phyloP scores from a whole-genome alignment of 2,113 vertebrate genomes.

The Azemiops feae region DNA sequence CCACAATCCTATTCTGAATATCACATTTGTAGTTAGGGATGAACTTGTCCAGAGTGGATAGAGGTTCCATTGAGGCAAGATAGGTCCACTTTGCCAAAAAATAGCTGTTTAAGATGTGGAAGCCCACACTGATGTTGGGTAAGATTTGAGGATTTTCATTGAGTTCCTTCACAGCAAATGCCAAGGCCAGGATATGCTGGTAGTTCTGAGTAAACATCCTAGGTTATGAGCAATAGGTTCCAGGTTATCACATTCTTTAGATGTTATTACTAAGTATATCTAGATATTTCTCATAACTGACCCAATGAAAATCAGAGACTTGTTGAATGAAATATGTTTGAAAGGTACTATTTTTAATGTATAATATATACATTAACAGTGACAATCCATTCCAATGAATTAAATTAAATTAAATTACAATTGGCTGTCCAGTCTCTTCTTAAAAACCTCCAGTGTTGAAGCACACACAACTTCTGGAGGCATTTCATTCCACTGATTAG shows the following conservation, averaged over 20 bases:
- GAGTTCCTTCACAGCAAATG: neutral
- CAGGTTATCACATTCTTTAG: no score
- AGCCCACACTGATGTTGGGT: neutral
- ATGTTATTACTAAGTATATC: neutral
- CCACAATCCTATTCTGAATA: neutral
- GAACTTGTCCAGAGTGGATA: neutral
- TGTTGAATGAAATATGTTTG: neutral
- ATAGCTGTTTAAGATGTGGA: neutral
- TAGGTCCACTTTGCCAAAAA: neutral
- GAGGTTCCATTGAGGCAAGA: neutral
- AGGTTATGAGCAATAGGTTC: neutral
- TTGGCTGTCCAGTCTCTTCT: no score
- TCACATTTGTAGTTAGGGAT: neutral
- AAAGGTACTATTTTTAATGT: no score
- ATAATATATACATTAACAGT: no score
- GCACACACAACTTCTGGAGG: no score
- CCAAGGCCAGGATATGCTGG: neutral
- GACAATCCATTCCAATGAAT: neutral
- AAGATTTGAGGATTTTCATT: neutral
- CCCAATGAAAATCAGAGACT: neutral
- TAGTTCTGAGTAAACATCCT: neutral
- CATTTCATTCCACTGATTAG: no score
- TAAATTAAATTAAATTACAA: neutral
- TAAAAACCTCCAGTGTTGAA: no score
- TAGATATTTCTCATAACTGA: neutral